Conservation (phyloP, 2,888 invertebrate genomes). For the Apamea sordens region DNA sequence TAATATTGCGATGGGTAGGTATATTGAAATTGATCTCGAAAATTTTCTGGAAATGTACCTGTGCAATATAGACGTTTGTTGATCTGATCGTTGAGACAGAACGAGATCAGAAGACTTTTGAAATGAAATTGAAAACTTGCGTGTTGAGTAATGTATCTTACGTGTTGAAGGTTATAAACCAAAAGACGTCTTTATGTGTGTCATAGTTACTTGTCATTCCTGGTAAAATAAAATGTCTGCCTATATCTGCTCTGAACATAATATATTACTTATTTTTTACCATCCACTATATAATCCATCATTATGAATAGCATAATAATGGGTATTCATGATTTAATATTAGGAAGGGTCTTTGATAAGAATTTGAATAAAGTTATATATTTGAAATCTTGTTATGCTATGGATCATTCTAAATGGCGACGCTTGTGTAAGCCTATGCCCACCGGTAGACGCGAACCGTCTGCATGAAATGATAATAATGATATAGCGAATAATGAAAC, state of each 20-base stretch:
- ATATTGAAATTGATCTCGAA: conserved; percentile 36
- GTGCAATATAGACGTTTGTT: neutral
- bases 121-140: neutral
- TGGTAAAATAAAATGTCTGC: too few species aligned
- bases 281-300: too few species aligned
- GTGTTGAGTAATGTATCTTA: neutral
- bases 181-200: too few species aligned
- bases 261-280: too few species aligned
- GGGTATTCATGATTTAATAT: too few species aligned
- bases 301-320: neutral
- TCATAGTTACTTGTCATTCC: too few species aligned
- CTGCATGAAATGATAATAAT: neutral
- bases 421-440: neutral
- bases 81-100: neutral
- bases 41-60: conserved; percentile 8
- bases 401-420: too few species aligned
- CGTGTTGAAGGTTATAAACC: too few species aligned
- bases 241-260: too few species aligned
- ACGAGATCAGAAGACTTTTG: neutral
- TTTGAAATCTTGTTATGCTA: neutral
- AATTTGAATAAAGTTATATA: neutral
- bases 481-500: neutral
- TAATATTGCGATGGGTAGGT: conserved; percentile 31
- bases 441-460: neutral
- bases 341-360: neutral